Percentiles rank a stretch among this genome's conserved stretches.
phyloP scores from a whole-genome alignment of 2,888 invertebrate genomes.

The Mesorhabditis sp. region DNA sequence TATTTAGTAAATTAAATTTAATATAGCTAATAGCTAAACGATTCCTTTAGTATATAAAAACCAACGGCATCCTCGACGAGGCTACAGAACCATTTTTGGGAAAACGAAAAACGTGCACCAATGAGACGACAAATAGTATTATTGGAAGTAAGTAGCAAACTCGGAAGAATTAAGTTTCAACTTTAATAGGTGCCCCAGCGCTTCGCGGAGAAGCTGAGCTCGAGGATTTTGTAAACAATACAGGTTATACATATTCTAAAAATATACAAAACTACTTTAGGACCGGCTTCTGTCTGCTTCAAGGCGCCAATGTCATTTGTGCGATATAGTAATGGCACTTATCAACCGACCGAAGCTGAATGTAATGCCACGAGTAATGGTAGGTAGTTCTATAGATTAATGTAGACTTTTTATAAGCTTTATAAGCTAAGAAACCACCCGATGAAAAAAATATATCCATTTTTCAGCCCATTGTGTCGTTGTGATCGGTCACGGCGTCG shows the following conservation, averaged over 20 bases:
- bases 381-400: background rate
- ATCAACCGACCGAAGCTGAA: background rate
- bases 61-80: background rate
- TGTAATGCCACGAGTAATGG: background rate
- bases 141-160: background rate
- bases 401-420: too few species aligned
- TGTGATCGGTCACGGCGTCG: background rate
- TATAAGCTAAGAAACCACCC: background rate
- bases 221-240: background rate
- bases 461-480: slow-evolving; percentile 4
- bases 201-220: background rate
- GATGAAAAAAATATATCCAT: background rate
- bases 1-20: too few species aligned
- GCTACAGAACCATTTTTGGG: background rate
- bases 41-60: background rate
- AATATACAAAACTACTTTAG: background rate
- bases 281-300: slow-evolving; percentile 1
- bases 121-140: background rate
- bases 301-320: background rate
- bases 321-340: background rate
- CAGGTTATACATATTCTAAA: background rate
- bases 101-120: background rate
- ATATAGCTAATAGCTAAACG: too few species aligned
- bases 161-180: too few species aligned
- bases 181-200: background rate